Percentiles rank a stretch among this genome's conserved stretches.
phyloP scores from a whole-genome alignment of 2,113 vertebrate genomes.

The Puntigrus tetrazona region DNA sequence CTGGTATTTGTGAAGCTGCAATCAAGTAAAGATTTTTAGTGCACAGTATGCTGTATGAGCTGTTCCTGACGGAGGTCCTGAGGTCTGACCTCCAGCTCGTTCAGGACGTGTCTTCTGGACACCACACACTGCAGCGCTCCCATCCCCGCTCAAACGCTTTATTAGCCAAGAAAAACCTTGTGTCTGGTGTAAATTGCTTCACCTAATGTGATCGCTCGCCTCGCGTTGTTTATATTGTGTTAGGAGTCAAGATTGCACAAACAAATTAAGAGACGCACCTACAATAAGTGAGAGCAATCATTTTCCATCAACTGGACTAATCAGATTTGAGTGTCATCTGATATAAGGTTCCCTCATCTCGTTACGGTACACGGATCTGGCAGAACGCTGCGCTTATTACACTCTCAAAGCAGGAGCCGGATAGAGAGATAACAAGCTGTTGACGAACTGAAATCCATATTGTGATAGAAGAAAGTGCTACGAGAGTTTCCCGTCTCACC shows the following conservation, averaged over 20 bases:
- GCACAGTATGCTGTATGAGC: no score
- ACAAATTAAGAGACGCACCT: not conserved
- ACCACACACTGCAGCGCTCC: not conserved
- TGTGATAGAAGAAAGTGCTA: not conserved
- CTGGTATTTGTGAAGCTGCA: no score
- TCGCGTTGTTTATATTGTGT: not conserved
- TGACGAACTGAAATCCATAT: conserved; percentile 32
- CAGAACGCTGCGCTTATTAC: not conserved
- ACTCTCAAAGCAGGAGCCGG: not conserved
- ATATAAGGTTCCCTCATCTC: not conserved
- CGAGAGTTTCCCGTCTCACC: conserved; percentile 26
- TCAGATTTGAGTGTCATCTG: not conserved
- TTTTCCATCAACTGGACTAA: not conserved
- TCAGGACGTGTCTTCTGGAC: not conserved
- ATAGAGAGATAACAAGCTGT: conserved; percentile 6
- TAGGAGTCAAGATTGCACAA: not conserved
- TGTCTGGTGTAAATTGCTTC: not conserved
- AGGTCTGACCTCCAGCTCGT: no score
- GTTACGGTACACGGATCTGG: not conserved
- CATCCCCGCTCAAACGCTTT: not conserved
- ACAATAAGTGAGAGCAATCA: not conserved
- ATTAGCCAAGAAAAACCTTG: not conserved
- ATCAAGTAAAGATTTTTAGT: no score
- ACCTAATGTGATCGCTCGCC: not conserved
- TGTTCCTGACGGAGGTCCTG: no score